These are phyloP conservation scores for Ophion obscuratus DNA, from an alignment of 2,888 invertebrate species.

Conservation along the genomic window DNA sequence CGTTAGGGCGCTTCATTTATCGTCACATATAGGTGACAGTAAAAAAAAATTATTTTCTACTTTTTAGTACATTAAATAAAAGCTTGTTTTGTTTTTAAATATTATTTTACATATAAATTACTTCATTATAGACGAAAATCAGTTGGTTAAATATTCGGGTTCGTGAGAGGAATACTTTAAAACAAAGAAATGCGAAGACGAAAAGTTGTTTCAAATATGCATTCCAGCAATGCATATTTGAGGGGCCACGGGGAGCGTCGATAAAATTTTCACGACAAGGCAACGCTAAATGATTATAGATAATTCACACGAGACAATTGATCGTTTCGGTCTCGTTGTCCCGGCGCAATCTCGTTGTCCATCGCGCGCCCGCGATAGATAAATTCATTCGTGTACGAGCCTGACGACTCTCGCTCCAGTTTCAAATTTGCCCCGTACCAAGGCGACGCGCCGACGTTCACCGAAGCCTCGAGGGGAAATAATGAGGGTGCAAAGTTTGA, in stretches of 20 bases:
- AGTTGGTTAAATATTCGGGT: no score
- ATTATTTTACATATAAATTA: no score
- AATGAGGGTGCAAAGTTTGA: constrained; percentile 63
- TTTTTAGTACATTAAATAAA: no score
- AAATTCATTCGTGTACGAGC: constrained; percentile 49
- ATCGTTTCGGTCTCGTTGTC: constrained; percentile 40
- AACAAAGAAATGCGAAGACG: no score
- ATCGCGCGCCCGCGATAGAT: constrained; percentile 47
- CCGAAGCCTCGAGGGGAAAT: constrained; percentile 28
- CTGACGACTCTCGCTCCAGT: constrained; percentile 57
- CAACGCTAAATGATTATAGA: background rate
- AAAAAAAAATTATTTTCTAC: no score
- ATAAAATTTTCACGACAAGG: background rate
- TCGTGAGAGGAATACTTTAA: no score
- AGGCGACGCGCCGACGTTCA: constrained; percentile 19
- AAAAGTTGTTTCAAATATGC: no score
- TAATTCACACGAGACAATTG: constrained; percentile 42
- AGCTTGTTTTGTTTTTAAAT: no score
- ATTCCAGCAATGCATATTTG: no score
- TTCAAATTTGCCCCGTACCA: constrained; percentile 48
- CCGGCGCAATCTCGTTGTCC: constrained; percentile 54
- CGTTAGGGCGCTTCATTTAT: no score
- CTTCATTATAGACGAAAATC: no score
- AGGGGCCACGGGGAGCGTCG: background rate
- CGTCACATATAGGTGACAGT: no score